These are phyloP conservation scores for Actinemys pallida DNA, from an alignment of 2,113 vertebrate species.

Conservation along the genomic window DNA sequence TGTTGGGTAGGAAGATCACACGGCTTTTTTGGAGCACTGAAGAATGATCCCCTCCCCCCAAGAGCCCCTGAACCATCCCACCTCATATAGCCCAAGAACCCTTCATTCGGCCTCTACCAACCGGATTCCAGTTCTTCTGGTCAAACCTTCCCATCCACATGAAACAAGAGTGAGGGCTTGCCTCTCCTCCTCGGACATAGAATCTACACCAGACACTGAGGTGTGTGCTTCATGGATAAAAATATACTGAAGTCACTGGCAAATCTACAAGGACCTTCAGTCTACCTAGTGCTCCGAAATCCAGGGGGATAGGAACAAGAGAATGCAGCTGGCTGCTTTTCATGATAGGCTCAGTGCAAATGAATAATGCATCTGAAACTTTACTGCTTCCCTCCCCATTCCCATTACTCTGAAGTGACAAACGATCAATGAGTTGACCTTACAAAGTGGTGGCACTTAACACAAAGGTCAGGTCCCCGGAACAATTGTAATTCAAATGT, in stretches of 20 bases:
- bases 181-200: not conserved
- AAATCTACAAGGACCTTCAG: not conserved
- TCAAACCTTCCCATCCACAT: not conserved
- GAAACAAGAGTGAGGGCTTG: not conserved
- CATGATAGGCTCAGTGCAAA: not conserved
- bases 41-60: not conserved
- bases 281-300: not conserved
- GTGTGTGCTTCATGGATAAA: not conserved
- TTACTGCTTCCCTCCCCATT: not conserved
- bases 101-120: not conserved
- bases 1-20: not conserved
- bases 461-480: not conserved
- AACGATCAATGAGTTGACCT: not conserved
- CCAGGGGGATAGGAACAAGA: not conserved
- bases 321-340: not conserved
- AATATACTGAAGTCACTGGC: not conserved
- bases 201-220: not conserved
- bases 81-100: not conserved
- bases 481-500: not conserved
- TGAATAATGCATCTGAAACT: not conserved
- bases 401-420: not conserved
- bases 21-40: not conserved
- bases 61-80: not conserved
- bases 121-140: not conserved
- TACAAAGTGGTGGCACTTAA: not conserved